A percentile compares a stretch with the other conserved stretches of the same genome.
These are phyloP conservation scores for Epizoanthus scotinus DNA, from an alignment of 92 coral and sea anemone genomes.

Conservation along the genomic window DNA sequence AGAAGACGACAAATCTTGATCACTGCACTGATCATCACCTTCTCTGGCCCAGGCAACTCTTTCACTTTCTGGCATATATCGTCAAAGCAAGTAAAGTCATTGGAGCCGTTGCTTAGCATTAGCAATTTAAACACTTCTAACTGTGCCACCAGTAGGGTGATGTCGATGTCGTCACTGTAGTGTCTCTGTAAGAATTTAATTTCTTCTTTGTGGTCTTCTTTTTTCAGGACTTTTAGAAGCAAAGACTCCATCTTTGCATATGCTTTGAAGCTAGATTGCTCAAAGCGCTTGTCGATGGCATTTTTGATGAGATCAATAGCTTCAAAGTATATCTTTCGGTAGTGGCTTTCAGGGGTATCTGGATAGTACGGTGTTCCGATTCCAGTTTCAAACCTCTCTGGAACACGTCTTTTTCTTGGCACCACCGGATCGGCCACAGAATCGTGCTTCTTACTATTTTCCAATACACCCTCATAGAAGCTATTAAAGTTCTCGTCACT, in stretches of 20 bases:
- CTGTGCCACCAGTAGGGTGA: constrained; percentile 51
- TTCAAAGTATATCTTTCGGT: constrained; percentile 65
- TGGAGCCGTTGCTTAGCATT: constrained; percentile 36
- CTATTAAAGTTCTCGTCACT: constrained; percentile 41
- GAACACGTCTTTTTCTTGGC: constrained; percentile 67
- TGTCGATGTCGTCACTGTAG: constrained; percentile 61
- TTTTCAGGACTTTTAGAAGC: constrained; percentile 47
- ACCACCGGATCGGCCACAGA: constrained; percentile 61
- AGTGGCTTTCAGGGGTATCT: constrained; percentile 61
- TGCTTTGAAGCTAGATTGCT: constrained; percentile 65
- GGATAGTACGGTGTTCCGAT: constrained; percentile 65
- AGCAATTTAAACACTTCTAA: constrained; percentile 58
- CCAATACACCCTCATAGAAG: constrained; percentile 12
- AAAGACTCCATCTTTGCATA: constrained; percentile 65
- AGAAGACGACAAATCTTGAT: constrained; percentile 57
- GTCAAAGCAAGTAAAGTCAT: constrained; percentile 58
- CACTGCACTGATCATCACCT: constrained; percentile 63
- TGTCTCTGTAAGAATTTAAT: constrained; percentile 43
- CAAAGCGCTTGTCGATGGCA: constrained; percentile 72
- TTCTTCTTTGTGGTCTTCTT: constrained; percentile 64
- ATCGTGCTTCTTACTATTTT: constrained; percentile 51
- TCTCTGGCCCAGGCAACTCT: constrained; percentile 60
- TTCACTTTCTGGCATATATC: constrained; percentile 53
- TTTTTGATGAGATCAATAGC: constrained; percentile 64
- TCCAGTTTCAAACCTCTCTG: constrained; percentile 58